phyloP scores from a whole-genome alignment of 1,140 invertebrate species.

The Platorchestia sp. region DNA sequence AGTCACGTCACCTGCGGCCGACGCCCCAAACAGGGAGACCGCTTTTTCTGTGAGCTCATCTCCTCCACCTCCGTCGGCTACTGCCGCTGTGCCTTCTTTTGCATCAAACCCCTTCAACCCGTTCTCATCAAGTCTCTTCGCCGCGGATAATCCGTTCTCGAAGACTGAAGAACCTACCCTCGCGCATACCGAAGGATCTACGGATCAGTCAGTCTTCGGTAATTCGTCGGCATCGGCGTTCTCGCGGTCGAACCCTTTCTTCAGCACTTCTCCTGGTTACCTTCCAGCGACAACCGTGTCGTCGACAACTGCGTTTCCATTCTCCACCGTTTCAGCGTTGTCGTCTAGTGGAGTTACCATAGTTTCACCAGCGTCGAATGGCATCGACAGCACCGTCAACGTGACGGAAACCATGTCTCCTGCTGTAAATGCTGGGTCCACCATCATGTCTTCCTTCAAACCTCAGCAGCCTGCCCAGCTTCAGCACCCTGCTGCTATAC shows the following conservation, averaged over 20 bases:
- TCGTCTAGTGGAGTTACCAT: background rate
- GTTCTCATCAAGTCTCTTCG: slow-evolving; percentile 28
- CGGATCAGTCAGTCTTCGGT: background rate
- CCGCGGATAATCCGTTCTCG: background rate
- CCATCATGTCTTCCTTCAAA: slow-evolving; percentile 37
- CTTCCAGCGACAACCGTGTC: slow-evolving; percentile 37
- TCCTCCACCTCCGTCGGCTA: slow-evolving; percentile 9
- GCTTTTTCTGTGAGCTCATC: background rate
- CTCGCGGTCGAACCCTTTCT: slow-evolving; percentile 39
- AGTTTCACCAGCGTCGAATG: background rate
- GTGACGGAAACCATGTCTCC: background rate
- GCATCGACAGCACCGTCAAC: background rate
- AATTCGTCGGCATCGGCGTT: background rate
- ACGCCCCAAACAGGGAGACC: background rate
- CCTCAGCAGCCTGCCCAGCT: slow-evolving; percentile 32
- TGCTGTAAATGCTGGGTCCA: background rate
- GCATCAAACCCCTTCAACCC: slow-evolving; percentile 28
- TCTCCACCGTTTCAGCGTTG: background rate
- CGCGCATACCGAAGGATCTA: background rate
- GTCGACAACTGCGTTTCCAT: slow-evolving; percentile 5
- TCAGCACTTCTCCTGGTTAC: slow-evolving; percentile 36
- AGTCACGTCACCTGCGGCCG: background rate
- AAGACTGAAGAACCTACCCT: background rate
- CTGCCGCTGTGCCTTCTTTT: background rate
- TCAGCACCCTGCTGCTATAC: slow-evolving; percentile 14